Conservation (phyloP, 2,113 vertebrate genomes). For the Aegithalos caudatus region DNA sequence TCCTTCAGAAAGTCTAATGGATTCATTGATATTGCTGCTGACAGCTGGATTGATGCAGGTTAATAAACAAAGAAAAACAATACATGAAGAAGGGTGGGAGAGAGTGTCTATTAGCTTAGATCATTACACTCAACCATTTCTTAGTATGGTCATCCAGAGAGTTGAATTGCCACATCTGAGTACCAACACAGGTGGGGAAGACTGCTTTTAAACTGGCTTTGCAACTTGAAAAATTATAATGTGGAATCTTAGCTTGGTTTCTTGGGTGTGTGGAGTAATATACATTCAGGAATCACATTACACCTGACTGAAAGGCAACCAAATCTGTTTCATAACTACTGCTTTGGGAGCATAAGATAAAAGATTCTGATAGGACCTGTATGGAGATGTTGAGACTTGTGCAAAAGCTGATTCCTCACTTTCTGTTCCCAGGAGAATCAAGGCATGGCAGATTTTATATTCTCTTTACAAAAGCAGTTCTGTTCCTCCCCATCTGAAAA, state of each 20-base stretch:
- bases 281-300: constrained; percentile 13
- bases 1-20: neutral
- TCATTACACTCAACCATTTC: constrained; percentile 21
- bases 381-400: constrained; percentile 12
- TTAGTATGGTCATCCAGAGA: neutral
- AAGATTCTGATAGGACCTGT: constrained; percentile 1
- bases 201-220: constrained; percentile 22
- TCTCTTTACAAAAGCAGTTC: neutral
- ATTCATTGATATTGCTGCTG: neutral
- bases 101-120: neutral
- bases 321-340: constrained; percentile 27
- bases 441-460: neutral
- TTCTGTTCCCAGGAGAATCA: neutral
- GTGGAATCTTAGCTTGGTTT: neutral
- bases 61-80: constrained; percentile 24
- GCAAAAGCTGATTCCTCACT: neutral
- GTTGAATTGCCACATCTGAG: constrained; percentile 7
- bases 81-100: neutral
- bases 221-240: constrained; percentile 16
- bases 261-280: constrained; percentile 34
- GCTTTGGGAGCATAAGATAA: neutral
- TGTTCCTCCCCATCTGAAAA: neutral
- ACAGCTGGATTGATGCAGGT: neutral
- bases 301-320: constrained; percentile 17
- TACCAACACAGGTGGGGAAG: neutral